Percentiles rank a stretch among this genome's conserved stretches.
Conservation (phyloP, 2,888 invertebrate species). For the Brenthis hecate region DNA sequence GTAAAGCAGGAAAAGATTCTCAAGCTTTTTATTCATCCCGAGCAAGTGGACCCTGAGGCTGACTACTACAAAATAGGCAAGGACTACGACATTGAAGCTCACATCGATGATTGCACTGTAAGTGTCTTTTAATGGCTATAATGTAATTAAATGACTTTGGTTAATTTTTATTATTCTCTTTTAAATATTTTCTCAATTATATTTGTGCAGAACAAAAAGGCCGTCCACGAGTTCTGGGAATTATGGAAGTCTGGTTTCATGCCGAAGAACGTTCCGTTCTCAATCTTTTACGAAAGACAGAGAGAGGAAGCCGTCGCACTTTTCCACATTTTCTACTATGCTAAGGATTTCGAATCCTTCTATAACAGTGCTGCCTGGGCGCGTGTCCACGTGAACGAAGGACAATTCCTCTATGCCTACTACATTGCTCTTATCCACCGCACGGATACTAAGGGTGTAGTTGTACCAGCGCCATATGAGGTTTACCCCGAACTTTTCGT, state of each 20-base stretch:
- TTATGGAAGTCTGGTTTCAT: slow-evolving; percentile 71
- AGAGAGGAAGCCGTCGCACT: slow-evolving; percentile 77
- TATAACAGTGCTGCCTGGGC: slow-evolving; percentile 82
- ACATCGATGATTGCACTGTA: slow-evolving; percentile 66
- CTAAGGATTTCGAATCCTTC: slow-evolving; percentile 84
- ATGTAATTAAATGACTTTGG: neutral
- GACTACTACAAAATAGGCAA: slow-evolving; percentile 66
- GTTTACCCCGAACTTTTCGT: slow-evolving; percentile 85
- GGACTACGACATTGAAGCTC: slow-evolving; percentile 62
- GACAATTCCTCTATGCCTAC: slow-evolving; percentile 84
- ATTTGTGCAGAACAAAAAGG: slow-evolving; percentile 64
- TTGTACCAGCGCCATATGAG: slow-evolving; percentile 87
- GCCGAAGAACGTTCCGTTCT: slow-evolving; percentile 75
- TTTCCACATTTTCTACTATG: slow-evolving; percentile 82
- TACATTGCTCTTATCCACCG: slow-evolving; percentile 83
- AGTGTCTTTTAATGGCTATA: slow-evolving; percentile 35
- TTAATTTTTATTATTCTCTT: neutral
- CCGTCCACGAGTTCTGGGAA: slow-evolving; percentile 68
- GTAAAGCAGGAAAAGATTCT: slow-evolving; percentile 67
- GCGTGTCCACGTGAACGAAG: slow-evolving; percentile 83
- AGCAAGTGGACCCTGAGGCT: slow-evolving; percentile 59
- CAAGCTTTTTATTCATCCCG: slow-evolving; percentile 69
- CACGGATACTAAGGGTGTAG: slow-evolving; percentile 79
- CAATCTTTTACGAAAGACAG: slow-evolving; percentile 72
- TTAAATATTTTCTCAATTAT: neutral